phyloP scores from a whole-genome alignment of 2,888 invertebrate genomes.

The Altica lythri region DNA sequence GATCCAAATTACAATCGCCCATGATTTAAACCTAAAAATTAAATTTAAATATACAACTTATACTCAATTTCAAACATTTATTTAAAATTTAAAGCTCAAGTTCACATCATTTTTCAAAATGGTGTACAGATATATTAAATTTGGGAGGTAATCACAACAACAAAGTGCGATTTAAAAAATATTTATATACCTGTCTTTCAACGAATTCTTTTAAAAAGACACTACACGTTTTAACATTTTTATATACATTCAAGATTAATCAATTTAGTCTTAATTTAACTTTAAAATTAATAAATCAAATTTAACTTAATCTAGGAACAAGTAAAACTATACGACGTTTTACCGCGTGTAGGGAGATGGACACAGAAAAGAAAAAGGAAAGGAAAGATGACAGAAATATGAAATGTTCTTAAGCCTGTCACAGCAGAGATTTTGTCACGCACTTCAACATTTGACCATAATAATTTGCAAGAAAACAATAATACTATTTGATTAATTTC shows the following conservation, averaged over 20 bases:
- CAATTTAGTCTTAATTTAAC: conserved; percentile 1
- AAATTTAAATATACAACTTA: conserved; percentile 1
- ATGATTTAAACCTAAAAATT: conserved; percentile 32
- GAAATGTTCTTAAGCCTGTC: neutral
- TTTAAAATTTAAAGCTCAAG: neutral
- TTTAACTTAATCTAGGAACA: conserved; percentile 1
- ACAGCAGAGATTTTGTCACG: neutral
- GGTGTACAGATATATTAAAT: conserved; percentile 18
- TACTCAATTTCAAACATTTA: neutral
- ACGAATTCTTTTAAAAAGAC: neutral
- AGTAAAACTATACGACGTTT: conserved; percentile 11
- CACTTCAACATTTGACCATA: too few species aligned
- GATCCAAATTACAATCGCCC: conserved; percentile 50
- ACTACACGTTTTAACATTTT: neutral
- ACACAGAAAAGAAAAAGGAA: too few species aligned
- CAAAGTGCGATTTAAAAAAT: conserved; percentile 2
- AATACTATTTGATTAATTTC: too few species aligned
- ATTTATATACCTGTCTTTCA: conserved; percentile 7
- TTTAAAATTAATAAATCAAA: conserved; percentile 13
- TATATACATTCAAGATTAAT: neutral
- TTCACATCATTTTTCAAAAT: conserved; percentile 16
- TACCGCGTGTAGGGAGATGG: conserved; percentile 16
- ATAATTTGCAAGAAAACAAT: too few species aligned
- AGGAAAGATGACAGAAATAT: neutral
- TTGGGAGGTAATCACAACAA: conserved; percentile 6